These are phyloP conservation scores for Caenorhabditis sp. DNA, from an alignment of 2,888 invertebrate genomes.

Conservation along the genomic window DNA sequence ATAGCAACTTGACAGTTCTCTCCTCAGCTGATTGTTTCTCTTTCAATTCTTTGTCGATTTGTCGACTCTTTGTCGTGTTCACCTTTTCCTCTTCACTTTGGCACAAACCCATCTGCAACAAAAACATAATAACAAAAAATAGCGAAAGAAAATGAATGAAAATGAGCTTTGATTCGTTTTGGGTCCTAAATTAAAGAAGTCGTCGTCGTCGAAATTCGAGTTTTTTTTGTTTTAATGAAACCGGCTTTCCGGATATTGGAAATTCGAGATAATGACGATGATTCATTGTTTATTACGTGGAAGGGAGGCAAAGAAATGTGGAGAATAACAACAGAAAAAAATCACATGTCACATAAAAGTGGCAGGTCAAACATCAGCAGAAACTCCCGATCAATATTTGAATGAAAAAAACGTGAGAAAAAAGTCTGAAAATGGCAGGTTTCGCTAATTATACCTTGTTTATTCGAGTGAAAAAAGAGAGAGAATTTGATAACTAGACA, in stretches of 20 bases:
- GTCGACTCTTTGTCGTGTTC: conserved; percentile 46
- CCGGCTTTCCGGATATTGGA: too few species aligned
- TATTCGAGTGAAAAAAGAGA: not conserved
- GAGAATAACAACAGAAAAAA: too few species aligned
- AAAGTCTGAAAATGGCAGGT: not conserved
- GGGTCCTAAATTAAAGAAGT: too few species aligned
- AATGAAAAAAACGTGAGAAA: too few species aligned
- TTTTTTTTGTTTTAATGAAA: too few species aligned
- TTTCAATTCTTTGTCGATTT: conserved; percentile 64
- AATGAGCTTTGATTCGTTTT: not conserved
- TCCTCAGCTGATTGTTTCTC: conserved; percentile 56
- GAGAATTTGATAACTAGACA: not conserved
- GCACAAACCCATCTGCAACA: conserved; percentile 66
- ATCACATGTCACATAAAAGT: too few species aligned
- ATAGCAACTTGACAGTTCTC: conserved; percentile 63
- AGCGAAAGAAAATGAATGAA: not conserved
- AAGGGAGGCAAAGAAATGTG: too few species aligned
- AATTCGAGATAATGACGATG: too few species aligned
- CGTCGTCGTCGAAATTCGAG: not conserved
- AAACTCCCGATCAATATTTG: too few species aligned
- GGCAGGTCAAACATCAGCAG: too few species aligned
- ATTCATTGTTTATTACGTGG: too few species aligned
- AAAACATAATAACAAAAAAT: not conserved
- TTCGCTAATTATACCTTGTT: not conserved
- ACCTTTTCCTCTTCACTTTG: conserved; percentile 69